phyloP scores from a whole-genome alignment of 1,140 invertebrate species.

The Ceratina australensis region DNA sequence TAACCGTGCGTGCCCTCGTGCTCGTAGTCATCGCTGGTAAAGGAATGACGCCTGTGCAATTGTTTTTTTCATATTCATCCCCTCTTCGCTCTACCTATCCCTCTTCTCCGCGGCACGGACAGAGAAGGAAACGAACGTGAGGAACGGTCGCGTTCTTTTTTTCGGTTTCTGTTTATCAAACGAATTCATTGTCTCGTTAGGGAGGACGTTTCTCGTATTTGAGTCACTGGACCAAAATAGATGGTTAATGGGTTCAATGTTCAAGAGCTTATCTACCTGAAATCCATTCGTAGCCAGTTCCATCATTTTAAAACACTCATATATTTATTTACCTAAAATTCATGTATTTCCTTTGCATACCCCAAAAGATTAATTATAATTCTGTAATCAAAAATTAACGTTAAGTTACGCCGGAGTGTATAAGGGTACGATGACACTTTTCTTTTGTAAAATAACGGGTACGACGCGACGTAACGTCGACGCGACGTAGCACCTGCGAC shows the following conservation, averaged over 20 bases:
- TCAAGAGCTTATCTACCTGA: background rate
- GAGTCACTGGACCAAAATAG: constrained; percentile 43
- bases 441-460: background rate
- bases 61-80: constrained; percentile 57
- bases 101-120: background rate
- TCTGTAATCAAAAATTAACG: no score
- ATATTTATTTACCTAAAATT: no score
- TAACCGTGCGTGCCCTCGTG: constrained; percentile 37
- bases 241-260: background rate
- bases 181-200: constrained; percentile 44
- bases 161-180: constrained; percentile 50
- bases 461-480: background rate
- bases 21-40: constrained; percentile 58
- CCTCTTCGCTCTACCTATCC: background rate
- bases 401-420: no score
- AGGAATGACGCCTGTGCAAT: constrained; percentile 67
- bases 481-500: constrained; percentile 38
- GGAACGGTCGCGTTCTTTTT: constrained; percentile 43
- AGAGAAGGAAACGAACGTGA: background rate
- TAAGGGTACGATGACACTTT: no score
- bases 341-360: no score
- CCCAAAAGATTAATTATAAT: no score
- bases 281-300: background rate
- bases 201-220: constrained; percentile 1
- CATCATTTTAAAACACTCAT: no score